These are phyloP conservation scores for Baccha elongata DNA, from an alignment of 2,888 invertebrate genomes.

Conservation along the genomic window DNA sequence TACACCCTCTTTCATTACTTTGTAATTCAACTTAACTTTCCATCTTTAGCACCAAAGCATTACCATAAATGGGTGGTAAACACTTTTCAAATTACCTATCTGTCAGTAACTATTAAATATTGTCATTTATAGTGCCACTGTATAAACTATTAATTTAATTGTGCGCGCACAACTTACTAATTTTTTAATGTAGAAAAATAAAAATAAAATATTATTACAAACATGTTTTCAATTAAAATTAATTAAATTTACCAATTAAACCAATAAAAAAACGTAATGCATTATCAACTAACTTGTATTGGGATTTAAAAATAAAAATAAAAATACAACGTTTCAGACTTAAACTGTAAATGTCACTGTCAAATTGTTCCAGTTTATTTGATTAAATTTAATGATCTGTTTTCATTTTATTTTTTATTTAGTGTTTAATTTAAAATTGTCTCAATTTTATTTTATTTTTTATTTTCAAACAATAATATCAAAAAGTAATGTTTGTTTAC, in stretches of 20 bases:
- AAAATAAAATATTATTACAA: slow-evolving; percentile 4
- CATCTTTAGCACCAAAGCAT: slow-evolving; percentile 48
- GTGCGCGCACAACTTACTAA: background rate
- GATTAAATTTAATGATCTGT: slow-evolving; percentile 52
- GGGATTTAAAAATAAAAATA: background rate
- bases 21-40: slow-evolving; percentile 1
- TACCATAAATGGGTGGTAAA: slow-evolving; percentile 52
- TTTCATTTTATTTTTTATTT: slow-evolving; percentile 34
- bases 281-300: slow-evolving; percentile 48
- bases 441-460: background rate
- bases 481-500: background rate
- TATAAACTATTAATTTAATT: background rate
- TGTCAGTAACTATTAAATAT: slow-evolving; percentile 56
- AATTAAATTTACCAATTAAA: slow-evolving; percentile 72
- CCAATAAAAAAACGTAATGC: slow-evolving; percentile 57
- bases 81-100: slow-evolving; percentile 60
- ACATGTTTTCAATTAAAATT: slow-evolving; percentile 54
- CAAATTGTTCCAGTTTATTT: slow-evolving; percentile 15
- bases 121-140: slow-evolving; percentile 21
- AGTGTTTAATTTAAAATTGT: slow-evolving; percentile 28
- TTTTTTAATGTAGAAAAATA: background rate
- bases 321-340: background rate
- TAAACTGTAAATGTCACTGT: slow-evolving; percentile 5
- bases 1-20: background rate
- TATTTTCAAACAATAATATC: background rate